A percentile compares a stretch with the other conserved stretches of the same genome.
These are phyloP conservation scores for Anguilla anguilla DNA, from an alignment of 2,797 vertebrate species.

Conservation along the genomic window DNA sequence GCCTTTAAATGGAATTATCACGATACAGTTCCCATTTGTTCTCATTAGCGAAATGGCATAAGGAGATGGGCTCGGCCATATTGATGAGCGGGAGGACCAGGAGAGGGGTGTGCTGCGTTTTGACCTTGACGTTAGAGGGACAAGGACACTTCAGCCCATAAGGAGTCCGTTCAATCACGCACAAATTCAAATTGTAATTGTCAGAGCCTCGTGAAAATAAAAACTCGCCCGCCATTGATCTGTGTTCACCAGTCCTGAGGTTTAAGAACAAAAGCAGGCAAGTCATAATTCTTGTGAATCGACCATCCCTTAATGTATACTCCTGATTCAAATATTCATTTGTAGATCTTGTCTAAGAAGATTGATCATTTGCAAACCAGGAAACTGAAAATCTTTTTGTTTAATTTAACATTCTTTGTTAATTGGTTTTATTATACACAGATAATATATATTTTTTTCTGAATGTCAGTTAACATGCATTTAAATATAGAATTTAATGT, in stretches of 20 bases:
- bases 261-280: neutral
- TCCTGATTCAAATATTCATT: neutral
- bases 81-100: conserved; percentile 42
- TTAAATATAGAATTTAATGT: neutral
- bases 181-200: conserved; percentile 45
- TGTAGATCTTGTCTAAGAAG: neutral
- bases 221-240: neutral
- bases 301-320: no score
- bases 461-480: neutral
- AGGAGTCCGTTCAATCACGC: conserved; percentile 42
- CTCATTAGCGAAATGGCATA: conserved; percentile 15
- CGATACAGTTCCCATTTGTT: conserved; percentile 2
- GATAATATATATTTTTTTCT: neutral
- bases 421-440: no score
- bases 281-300: neutral
- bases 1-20: conserved; percentile 2
- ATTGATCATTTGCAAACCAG: neutral
- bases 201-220: conserved; percentile 25
- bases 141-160: conserved; percentile 43
- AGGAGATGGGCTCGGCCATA: conserved; percentile 23
- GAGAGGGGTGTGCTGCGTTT: conserved; percentile 41
- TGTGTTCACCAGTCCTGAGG: neutral
- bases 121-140: conserved; percentile 52
- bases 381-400: neutral
- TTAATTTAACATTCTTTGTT: neutral